A percentile compares a stretch with the other conserved stretches of the same genome.
These are phyloP conservation scores for Drosophila mayri DNA, from an alignment of 1,140 invertebrate species.

Conservation along the genomic window DNA sequence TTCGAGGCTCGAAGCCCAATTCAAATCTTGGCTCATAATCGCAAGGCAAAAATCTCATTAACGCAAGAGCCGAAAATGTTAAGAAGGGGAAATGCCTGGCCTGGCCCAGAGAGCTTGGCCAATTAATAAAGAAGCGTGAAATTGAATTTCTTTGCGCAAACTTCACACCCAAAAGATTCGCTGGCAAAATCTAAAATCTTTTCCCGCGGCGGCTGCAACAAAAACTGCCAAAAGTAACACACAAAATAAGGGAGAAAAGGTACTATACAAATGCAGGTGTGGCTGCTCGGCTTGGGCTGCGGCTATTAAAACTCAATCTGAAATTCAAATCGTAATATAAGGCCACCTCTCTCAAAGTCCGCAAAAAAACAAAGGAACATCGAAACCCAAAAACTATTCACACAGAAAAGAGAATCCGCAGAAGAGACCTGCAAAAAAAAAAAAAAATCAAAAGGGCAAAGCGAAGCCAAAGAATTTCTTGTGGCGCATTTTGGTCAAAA, in stretches of 20 bases:
- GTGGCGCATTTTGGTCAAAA: constrained; percentile 63
- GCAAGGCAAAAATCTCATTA: constrained; percentile 77
- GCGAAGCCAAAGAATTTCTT: constrained; percentile 67
- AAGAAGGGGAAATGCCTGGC: neutral
- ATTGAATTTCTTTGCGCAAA: constrained; percentile 76
- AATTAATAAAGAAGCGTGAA: constrained; percentile 84
- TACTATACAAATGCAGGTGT: constrained; percentile 69
- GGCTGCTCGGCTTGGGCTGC: constrained; percentile 47
- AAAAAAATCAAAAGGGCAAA: constrained; percentile 42
- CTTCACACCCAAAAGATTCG: constrained; percentile 67
- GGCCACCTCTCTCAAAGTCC: constrained; percentile 40
- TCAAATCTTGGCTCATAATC: constrained; percentile 57
- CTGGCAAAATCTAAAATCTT: constrained; percentile 33
- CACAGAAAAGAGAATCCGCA: constrained; percentile 33
- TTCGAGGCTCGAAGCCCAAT: constrained; percentile 9
- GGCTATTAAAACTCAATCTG: constrained; percentile 84
- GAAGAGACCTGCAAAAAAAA: constrained; percentile 1
- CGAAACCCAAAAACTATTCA: constrained; percentile 56
- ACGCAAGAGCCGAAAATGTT: constrained; percentile 42
- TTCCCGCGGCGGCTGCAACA: constrained; percentile 34
- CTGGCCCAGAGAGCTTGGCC: constrained; percentile 60
- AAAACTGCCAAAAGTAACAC: constrained; percentile 66
- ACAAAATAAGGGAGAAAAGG: constrained; percentile 9
- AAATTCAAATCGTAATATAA: constrained; percentile 83
- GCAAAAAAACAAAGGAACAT: constrained; percentile 50